Evolutionary conservation across 2,888 invertebrate species (phyloP).

Genomic region (Acleris cristana): DNA sequence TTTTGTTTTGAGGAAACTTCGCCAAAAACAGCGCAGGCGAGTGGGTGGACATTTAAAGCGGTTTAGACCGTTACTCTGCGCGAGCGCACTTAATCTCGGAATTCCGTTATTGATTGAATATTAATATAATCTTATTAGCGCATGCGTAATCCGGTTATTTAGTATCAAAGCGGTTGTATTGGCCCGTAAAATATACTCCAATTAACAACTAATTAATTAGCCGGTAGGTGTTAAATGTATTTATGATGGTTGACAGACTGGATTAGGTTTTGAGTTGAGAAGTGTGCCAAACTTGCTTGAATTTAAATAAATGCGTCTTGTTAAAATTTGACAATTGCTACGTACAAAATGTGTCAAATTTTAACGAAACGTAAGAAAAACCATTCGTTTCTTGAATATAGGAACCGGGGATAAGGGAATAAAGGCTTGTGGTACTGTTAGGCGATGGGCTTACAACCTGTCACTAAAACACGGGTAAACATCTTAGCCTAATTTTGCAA

Average conservation of each 20-base stretch:
- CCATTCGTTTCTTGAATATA: too few species aligned
- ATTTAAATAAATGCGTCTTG: too few species aligned
- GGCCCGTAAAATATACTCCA: conserved; percentile 11
- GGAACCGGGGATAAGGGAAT: too few species aligned
- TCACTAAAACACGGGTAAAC: too few species aligned
- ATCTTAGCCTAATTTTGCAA: too few species aligned
- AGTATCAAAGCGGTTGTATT: conserved; percentile 19
- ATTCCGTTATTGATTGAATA: conserved; percentile 35
- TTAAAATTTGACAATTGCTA: too few species aligned
- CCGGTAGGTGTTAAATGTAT: conserved; percentile 26
- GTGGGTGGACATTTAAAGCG: conserved; percentile 29
- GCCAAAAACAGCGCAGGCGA: conserved; percentile 8
- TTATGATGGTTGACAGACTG: conserved; percentile 13
- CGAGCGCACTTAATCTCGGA: conserved; percentile 13
- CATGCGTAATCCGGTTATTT: conserved; percentile 15
- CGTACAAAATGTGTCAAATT: too few species aligned
- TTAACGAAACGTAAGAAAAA: too few species aligned
- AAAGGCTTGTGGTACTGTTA: too few species aligned
- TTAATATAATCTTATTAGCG: conserved; percentile 29
- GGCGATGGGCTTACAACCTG: too few species aligned
- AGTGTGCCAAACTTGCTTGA: conserved; percentile 12
- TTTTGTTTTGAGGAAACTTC: conserved; percentile 13
- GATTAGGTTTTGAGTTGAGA: neutral
- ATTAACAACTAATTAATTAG: conserved; percentile 27
- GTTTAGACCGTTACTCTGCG: conserved; percentile 18